A percentile compares a stretch with the other conserved stretches of the same genome.
Conservation (phyloP, 30 jellyfish, hydroid and myxozoan species). For the Rhopilema esculentum region DNA sequence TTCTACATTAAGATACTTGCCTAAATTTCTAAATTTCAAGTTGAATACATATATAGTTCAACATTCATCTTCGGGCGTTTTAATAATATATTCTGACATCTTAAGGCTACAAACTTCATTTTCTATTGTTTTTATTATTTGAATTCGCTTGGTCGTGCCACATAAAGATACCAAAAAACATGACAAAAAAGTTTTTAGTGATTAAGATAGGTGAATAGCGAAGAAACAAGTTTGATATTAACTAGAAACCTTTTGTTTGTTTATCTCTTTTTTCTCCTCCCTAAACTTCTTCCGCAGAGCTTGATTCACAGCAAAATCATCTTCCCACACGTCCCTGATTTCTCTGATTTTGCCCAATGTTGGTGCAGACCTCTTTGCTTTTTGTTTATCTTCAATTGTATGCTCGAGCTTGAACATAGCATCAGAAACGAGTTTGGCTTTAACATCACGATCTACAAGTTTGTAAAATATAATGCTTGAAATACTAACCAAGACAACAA, state of each 20-base stretch:
- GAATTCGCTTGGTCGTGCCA: no score
- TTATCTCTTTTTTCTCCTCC: slow-evolving; percentile 82
- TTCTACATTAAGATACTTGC: no score
- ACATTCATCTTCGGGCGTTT: no score
- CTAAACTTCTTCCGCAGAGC: slow-evolving; percentile 88
- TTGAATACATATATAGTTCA: no score
- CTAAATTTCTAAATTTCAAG: no score
- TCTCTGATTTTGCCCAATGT: slow-evolving; percentile 88
- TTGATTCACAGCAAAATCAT: slow-evolving; percentile 90
- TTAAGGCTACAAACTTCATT: no score
- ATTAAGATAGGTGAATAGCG: not conserved
- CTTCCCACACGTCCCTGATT: slow-evolving; percentile 85
- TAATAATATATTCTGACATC: no score
- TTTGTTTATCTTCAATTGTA: slow-evolving; percentile 73
- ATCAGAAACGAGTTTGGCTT: slow-evolving; percentile 80
- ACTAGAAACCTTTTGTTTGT: slow-evolving; percentile 37
- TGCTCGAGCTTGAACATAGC: slow-evolving; percentile 99
- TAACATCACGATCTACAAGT: slow-evolving; percentile 86
- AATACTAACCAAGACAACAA: not conserved
- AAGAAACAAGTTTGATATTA: not conserved
- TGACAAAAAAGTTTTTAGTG: no score
- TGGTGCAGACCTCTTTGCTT: slow-evolving; percentile 92
- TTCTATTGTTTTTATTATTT: no score
- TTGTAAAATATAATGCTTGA: not conserved
- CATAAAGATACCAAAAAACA: no score